These are phyloP conservation scores for Centropus unirufus DNA, from an alignment of 2,113 vertebrate species.

Conservation along the genomic window DNA sequence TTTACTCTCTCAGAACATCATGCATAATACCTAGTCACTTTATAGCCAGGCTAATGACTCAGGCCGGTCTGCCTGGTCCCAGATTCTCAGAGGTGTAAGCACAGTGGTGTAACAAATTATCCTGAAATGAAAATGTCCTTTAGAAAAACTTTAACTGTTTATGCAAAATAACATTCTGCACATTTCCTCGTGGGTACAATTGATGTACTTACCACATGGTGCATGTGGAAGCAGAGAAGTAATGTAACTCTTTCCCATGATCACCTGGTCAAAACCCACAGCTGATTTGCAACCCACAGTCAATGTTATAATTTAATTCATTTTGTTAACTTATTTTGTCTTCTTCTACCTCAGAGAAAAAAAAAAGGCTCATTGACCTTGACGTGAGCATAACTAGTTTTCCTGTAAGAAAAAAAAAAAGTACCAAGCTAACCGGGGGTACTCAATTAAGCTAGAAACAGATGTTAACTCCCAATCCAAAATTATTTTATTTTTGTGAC, in stretches of 20 bases:
- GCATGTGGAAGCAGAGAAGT: background rate
- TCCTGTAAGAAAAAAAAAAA: background rate
- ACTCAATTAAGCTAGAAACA: background rate
- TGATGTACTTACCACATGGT: too few species aligned
- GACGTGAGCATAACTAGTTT: background rate
- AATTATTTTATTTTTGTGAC: background rate
- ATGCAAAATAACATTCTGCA: background rate
- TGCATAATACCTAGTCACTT: background rate
- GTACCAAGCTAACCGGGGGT: background rate
- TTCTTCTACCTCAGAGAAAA: background rate
- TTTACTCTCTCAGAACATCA: background rate
- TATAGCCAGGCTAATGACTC: background rate
- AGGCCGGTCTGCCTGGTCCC: background rate
- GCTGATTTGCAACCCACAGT: background rate
- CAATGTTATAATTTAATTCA: background rate
- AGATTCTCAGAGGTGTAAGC: background rate
- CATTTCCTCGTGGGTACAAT: background rate
- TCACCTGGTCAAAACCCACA: background rate
- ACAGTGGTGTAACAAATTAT: background rate
- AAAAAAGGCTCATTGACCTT: accelerated
- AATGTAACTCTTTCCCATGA: background rate
- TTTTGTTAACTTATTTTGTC: background rate
- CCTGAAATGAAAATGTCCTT: background rate
- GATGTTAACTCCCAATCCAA: background rate
- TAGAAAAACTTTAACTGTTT: background rate